Base-by-base conservation (phyloP, 2,888 invertebrate genomes). In the Drepanosiphum platanoidis region DNA sequence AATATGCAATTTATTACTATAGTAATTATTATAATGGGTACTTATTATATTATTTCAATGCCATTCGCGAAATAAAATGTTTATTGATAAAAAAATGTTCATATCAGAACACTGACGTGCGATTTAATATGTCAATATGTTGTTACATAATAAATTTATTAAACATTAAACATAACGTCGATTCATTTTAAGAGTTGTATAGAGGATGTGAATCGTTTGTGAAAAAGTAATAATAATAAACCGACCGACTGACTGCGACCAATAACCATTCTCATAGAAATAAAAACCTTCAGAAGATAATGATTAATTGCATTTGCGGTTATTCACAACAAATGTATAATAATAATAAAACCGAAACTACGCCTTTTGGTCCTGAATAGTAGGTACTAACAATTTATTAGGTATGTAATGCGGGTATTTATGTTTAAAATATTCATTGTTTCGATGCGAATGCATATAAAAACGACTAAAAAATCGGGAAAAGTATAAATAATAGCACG, bases 241-340 rank as follows among this genome's bases (percentile, higher is more conserved):
- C 18, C 18, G 46, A n/a, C n/a, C n/a, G n/a, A n/a, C n/a, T n/a
- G n/a, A n/a, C n/a, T n/a, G n/a, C n/a, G n/a, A n/a, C n/a, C 46
- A 46, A 58, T 58, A 58, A 27, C n/a, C 27, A 58, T 75, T 34
- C 32, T 58, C 75, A 52, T 75, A 34, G 75, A 34, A 52, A 75
- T 75, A 75, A 52, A 52, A 72, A 46, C 46, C 32, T 52, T 75
- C 34, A 34, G 3, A 34, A 52, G 15, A 34, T 75, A 58, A 75
- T 77, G 75, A 77, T 61, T 77, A 34, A 77, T 77, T 27, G 4
- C 3, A 61, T 77, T 36, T 15, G 36, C 36, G 27, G 58, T 77
- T 77, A 27, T 77, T 58, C 27, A 18, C 58, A 9, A 34, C 36
- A n/a, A 36, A 36, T 61, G 1, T 58, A n/a, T 9, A 18, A 27